A percentile compares a stretch with the other conserved stretches of the same genome.
Conservation (phyloP, 37 sponge, comb jelly and placozoan genomes). For the Beroe ovata region DNA sequence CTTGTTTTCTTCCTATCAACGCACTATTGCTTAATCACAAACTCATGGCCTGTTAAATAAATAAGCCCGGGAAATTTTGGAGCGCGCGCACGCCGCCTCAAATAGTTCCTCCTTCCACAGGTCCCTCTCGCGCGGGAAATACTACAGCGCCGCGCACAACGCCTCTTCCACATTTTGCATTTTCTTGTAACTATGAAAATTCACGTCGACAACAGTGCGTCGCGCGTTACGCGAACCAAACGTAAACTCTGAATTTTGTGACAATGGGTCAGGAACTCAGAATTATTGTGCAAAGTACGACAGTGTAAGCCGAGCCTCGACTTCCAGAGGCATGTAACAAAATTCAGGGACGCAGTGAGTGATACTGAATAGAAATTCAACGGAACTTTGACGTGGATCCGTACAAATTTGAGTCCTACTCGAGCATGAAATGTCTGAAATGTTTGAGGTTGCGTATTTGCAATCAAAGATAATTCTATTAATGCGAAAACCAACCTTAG, state of each 20-base stretch:
- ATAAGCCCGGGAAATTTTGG: conserved; percentile 15
- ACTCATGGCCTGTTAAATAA: too few relatives aligned
- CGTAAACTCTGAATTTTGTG: background rate
- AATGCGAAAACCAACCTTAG: conserved; percentile 13
- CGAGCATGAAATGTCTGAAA: too few relatives aligned
- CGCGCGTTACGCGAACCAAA: conserved; percentile 1
- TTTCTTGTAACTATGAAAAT: background rate
- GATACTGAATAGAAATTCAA: too few relatives aligned
- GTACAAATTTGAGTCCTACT: too few relatives aligned
- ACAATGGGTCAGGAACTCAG: background rate
- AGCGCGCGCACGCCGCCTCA: conserved; percentile 28
- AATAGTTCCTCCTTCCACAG: conserved; percentile 21
- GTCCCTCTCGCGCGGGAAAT: background rate
- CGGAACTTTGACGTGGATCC: too few relatives aligned
- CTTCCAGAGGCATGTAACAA: too few relatives aligned
- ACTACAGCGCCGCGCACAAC: background rate
- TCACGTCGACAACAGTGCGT: background rate
- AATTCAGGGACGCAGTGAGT: too few relatives aligned
- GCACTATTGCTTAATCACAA: too few relatives aligned
- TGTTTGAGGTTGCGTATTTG: too few relatives aligned
- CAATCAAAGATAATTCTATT: too few relatives aligned
- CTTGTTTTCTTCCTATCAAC: too few relatives aligned
- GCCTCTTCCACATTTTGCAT: conserved; percentile 13
- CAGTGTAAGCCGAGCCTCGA: background rate
- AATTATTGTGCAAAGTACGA: background rate